Percentiles rank a stretch among this genome's conserved stretches.
phyloP scores from a whole-genome alignment of 2,797 vertebrate species.

The Tolypeutes matacus region DNA sequence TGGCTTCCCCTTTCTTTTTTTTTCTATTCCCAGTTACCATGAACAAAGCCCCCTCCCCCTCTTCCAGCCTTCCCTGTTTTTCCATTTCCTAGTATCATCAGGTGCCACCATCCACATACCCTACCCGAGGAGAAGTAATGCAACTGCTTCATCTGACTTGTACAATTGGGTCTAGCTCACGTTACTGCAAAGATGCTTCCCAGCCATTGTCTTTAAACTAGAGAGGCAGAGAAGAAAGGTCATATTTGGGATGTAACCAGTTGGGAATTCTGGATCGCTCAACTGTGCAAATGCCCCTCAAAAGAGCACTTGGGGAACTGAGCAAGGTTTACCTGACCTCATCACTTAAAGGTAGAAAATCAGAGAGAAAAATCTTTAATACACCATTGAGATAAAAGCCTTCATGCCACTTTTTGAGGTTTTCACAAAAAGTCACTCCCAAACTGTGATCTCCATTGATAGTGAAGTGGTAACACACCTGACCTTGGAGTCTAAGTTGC shows the following conservation, averaged over 20 bases:
- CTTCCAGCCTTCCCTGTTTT: background rate
- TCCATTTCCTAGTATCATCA: background rate
- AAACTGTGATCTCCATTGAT: accelerated
- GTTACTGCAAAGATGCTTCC: background rate
- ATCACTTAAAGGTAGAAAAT: background rate
- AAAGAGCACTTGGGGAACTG: background rate
- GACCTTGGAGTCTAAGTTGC: background rate
- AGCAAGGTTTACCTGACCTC: background rate
- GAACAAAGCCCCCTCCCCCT: background rate
- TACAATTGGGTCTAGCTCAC: background rate
- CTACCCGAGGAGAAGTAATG: background rate
- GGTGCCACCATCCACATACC: background rate
- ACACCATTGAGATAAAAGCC: background rate
- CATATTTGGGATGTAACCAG: background rate
- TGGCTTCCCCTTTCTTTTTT: background rate
- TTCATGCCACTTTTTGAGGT: background rate
- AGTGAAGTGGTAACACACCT: background rate
- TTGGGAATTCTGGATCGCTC: background rate
- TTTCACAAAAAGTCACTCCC: background rate
- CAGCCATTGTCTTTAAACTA: background rate
- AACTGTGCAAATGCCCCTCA: background rate
- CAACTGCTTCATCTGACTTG: background rate
- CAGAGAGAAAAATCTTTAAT: background rate
- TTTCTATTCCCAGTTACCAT: background rate
- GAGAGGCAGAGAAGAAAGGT: background rate